phyloP scores from a whole-genome alignment of 2,797 vertebrate species.

The Pseudotriccus pelzelni region DNA sequence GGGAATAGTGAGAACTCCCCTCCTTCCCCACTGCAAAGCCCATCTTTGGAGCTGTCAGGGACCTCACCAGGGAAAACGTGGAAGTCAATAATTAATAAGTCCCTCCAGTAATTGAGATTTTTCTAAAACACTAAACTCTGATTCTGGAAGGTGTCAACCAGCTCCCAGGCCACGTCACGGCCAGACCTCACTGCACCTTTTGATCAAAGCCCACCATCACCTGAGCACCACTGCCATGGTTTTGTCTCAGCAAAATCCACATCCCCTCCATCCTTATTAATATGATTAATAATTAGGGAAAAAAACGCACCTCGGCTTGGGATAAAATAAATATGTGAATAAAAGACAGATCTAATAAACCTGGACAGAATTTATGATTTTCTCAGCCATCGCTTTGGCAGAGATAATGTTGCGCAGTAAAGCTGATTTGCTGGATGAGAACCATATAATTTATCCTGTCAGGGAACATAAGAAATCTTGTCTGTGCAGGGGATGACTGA shows the following conservation, averaged over 20 bases:
- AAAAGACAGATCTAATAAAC: slow-evolving; percentile 79
- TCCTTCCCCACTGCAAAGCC: not conserved
- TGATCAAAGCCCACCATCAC: not conserved
- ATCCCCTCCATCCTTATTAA: slow-evolving; percentile 29
- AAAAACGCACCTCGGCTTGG: slow-evolving; percentile 30
- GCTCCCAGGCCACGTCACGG: rapidly evolving
- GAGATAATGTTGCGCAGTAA: slow-evolving; percentile 76
- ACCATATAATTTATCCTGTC: slow-evolving; percentile 81
- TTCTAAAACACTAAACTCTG: not conserved
- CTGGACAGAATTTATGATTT: slow-evolving; percentile 76
- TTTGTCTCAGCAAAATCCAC: not conserved
- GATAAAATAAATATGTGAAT: slow-evolving; percentile 72
- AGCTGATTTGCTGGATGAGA: slow-evolving; percentile 78
- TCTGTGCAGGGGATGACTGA: slow-evolving; percentile 73
- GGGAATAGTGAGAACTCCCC: not conserved
- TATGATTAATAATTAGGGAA: slow-evolving; percentile 70
- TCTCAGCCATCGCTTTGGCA: slow-evolving; percentile 58
- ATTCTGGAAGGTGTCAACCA: not conserved
- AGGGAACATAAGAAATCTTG: slow-evolving; percentile 75
- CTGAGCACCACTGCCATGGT: not conserved
- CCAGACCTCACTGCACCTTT: not conserved
- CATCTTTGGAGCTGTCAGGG: not conserved
- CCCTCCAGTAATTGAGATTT: not conserved
- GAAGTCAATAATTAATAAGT: not conserved
- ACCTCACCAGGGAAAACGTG: rapidly evolving